Percentiles rank a stretch among this genome's conserved stretches.
Conservation (phyloP, 2,888 invertebrate genomes). For the Meghimatium bilineatum region DNA sequence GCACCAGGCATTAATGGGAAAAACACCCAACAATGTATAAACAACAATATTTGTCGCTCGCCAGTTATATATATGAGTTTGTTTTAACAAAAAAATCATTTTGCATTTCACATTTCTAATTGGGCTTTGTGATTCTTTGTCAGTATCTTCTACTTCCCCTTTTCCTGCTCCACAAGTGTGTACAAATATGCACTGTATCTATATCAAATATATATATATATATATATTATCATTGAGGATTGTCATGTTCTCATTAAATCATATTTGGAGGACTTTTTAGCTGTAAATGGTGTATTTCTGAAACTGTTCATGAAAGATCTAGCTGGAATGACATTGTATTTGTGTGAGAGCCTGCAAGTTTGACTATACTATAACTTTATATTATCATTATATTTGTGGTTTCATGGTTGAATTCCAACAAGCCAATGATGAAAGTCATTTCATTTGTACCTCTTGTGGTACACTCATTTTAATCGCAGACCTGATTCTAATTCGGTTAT, state of each 20-base stretch:
- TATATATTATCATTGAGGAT: background rate
- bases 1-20: no score
- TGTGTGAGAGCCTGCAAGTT: background rate
- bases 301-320: background rate
- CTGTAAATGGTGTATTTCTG: background rate
- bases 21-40: no score
- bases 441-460: no score
- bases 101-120: background rate
- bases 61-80: background rate
- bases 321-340: background rate
- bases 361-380: background rate
- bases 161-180: background rate
- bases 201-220: background rate
- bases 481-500: no score
- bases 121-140: background rate
- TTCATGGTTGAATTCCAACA: background rate
- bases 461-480: no score
- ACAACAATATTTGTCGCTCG: no score
- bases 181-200: conserved; percentile 13
- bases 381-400: background rate
- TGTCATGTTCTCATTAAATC: background rate
- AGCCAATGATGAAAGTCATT: no score
- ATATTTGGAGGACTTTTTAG: background rate
- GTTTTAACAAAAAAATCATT: background rate
- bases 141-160: background rate